Base-by-base conservation (phyloP, 2,113 vertebrate genomes). In the Numenius arquata region DNA sequence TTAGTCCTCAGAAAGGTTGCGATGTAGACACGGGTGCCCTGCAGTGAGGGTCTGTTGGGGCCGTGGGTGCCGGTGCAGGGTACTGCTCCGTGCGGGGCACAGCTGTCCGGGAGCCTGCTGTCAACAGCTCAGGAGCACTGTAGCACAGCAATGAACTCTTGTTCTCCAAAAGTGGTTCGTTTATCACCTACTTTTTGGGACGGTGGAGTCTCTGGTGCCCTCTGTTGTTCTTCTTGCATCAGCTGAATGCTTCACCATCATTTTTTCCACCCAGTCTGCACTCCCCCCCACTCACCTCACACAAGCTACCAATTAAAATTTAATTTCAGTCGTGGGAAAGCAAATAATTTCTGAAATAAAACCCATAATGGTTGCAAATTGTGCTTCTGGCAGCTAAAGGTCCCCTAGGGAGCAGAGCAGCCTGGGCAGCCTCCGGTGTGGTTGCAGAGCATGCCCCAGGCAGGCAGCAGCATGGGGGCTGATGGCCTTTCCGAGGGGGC, bases 1-100 rank as follows among this genome's bases (percentile, higher is more conserved):
- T 15, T 38, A 10, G 5, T 73, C 36, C 88, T 53, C 19, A 3
- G 48, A 3, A 32, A 36, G 32, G 73, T 26, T 15, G 50, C 84
- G 3, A 67, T 6, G 30, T 3, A 6, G 73, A 1, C 0, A 3
- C 1, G 0, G 40, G 8, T 0, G 18, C n/a, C 8, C 6, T 63
- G 81, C 48, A 47, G 27, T 27, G 43, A 5, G 13, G 47, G 11
- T 17, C 11, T 7, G 50, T 1, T 3, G 4, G 3, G 59, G 14
- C 11, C 1, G 0, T 0, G 2, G n/a, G 13, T 48, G 38, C 4
- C 1, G 0, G 40, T 0, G 19, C 22, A 36, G 9, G 36, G 14
- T 56, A n/a, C 36, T 56, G 58, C 70, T 88, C 22, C 0, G 7
- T 13, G 18, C 30, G 25, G 53, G 58, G 30, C 81, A 14, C 48